Base-by-base conservation (phyloP, 1,140 invertebrate species). In the Rhizoglyphus robini region DNA sequence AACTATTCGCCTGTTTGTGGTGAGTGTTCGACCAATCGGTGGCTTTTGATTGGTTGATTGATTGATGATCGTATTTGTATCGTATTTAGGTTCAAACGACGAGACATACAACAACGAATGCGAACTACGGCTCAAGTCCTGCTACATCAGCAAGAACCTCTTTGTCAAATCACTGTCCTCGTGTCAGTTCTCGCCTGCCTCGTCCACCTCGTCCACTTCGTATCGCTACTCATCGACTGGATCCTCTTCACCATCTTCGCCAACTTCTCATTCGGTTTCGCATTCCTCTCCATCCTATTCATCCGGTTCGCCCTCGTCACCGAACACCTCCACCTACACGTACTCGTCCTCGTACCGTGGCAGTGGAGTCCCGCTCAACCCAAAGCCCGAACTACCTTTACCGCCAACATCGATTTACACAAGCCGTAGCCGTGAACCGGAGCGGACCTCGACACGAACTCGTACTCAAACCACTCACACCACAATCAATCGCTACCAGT, bases 31-130 rank as follows among this genome's bases (percentile, higher is more conserved):
- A 11, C 20, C 72, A 78, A n/a, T n/a, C n/a, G n/a, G n/a, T n/a
- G n/a, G n/a, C n/a, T n/a, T n/a, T n/a, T n/a, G n/a, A n/a, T n/a
- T n/a, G n/a, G n/a, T n/a, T n/a, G n/a, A n/a, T n/a, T n/a, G n/a
- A n/a, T n/a, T n/a, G n/a, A n/a, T 41, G 18, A 51, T 51, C 23
- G 23, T 25, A 51, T 51, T 20, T 51, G 13, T 18, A 18, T 47
- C 18, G 32, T 20, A 18, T 63, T 48, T 18, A 49, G 84, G 80
- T 1, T 77, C 75, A 15, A 82, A 86, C 70, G 83, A 82, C 0
- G 76, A 78, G 5, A 85, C 84, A 0, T 87, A 85, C 74, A 81
- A 82, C 65, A 86, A 83, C 54, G 76, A 82, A 25, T 88, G 86
- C 72, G 81, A 85, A 70, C 74, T 87, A 57, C 79, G 80, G 69